Percentiles rank a stretch among this genome's conserved stretches.
Conservation (phyloP, 1,140 invertebrate species). For the Calosoma granatense region DNA sequence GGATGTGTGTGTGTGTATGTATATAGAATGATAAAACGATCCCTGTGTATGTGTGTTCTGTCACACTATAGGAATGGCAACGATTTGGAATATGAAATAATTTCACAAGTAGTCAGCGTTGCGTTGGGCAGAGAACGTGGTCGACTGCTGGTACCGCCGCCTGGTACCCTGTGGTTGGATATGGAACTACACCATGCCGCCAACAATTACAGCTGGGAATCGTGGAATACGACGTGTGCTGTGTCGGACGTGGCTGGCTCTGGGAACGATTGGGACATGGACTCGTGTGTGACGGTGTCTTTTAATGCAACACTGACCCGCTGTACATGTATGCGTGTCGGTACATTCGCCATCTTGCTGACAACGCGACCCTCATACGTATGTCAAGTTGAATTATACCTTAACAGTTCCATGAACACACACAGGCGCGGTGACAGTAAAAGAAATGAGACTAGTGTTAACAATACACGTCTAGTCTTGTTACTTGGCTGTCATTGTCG, state of each 20-base stretch:
- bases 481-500: no score
- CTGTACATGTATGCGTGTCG: slow-evolving; percentile 45
- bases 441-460: no score
- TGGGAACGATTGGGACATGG: slow-evolving; percentile 38
- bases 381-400: no score
- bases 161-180: slow-evolving; percentile 33
- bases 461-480: no score
- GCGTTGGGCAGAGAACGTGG: slow-evolving; percentile 29
- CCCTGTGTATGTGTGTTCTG: no score
- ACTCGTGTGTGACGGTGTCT: slow-evolving; percentile 40
- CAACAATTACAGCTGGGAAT: slow-evolving; percentile 22
- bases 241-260: slow-evolving; percentile 31
- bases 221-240: slow-evolving; percentile 43
- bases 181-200: slow-evolving; percentile 30
- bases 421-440: no score
- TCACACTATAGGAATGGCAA: slow-evolving; percentile 51
- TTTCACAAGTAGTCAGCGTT: slow-evolving; percentile 47
- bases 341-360: slow-evolving; percentile 48
- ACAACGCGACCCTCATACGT: slow-evolving; percentile 44
- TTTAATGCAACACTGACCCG: slow-evolving; percentile 39
- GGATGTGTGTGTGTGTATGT: no score
- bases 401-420: no score
- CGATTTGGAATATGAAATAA: slow-evolving; percentile 54
- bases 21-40: no score
- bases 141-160: background rate